These are phyloP conservation scores for Dendrophyllia cribrosa DNA, from an alignment of 64 coral and sea anemone species.

Conservation along the genomic window DNA sequence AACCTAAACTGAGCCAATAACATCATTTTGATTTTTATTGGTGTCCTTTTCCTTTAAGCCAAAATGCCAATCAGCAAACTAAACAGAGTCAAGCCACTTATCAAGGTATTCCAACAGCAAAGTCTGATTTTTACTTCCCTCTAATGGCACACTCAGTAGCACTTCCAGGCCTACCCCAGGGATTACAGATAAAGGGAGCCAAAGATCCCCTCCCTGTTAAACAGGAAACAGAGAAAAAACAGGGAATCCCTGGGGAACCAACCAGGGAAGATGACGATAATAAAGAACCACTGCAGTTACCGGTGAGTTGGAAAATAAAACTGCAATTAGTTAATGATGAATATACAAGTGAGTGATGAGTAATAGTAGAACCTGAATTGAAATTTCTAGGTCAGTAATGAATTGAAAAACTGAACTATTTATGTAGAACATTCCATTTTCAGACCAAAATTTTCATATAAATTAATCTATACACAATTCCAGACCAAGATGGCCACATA, in stretches of 20 bases:
- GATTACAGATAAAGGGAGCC: slow-evolving; percentile 9
- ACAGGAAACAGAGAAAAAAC: not conserved
- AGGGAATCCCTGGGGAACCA: not conserved
- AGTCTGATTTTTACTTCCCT: not conserved
- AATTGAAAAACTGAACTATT: too few species aligned
- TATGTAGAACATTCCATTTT: too few species aligned
- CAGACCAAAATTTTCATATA: too few species aligned
- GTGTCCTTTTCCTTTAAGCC: not conserved
- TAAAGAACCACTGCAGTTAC: not conserved
- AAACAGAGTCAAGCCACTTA: not conserved
- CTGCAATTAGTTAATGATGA: too few species aligned
- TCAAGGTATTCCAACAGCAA: slow-evolving; percentile 9
- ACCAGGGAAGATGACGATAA: not conserved
- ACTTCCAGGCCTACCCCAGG: not conserved
- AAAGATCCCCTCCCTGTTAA: not conserved
- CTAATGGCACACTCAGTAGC: not conserved
- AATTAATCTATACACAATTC: too few species aligned
- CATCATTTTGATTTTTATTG: not conserved
- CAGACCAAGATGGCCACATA: too few species aligned
- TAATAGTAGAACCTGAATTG: too few species aligned
- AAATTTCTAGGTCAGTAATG: too few species aligned
- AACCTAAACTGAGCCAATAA: not conserved
- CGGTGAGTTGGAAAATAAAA: not conserved
- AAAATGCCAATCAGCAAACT: not conserved
- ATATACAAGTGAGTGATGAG: too few species aligned